Evolutionary conservation across 2,888 invertebrate species (phyloP), one percentile per base, ranked within the genome.

Genomic region (Pandemis heparana): DNA sequence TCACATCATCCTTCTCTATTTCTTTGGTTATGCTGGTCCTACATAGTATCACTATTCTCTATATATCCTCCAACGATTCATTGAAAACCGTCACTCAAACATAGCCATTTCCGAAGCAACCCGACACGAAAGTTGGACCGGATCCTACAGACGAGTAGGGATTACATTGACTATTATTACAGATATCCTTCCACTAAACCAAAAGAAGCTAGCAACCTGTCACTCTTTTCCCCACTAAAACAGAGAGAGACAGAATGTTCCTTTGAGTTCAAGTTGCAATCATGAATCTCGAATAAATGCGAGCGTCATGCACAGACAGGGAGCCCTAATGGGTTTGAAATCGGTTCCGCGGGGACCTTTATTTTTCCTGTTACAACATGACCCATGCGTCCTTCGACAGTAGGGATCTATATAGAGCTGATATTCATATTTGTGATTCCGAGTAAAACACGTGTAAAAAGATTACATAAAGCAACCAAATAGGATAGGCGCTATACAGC

Each of bases 281-380:
- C 23, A 23, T 23, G 56, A 56, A 56, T 14, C 8, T 8, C 7
- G 14, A 70, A 56, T 18, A 70, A 70, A 70, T 59, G 32, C 70
- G 9, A 38, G 46, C 41, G 16, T 51, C 38, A 38, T 60, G 48
- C 16, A 12, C 18, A 43, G 32, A 23, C 46, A 53, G 43, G 38
- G 56, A 46, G 63, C 46, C 43, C 60, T 61, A 70, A 70, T 70
- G 56, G 70, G 32, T 43, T 64, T 16, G 39, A 46, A 64, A 56
- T 32, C 14, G 32, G 43, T 64, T 59, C 64, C 38, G 56, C 7
- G 16, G 63, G 59, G 64, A 70, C 70, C 18, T 64, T 64, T 70
- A 70, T 38, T 63, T 60, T 70, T 63, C 56, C 7, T 51, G 48
- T 48, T 39, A 39, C 62, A 51, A 9, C 62, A 10, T 16, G 68